Percentiles rank a stretch among this genome's conserved stretches.
phyloP scores from a whole-genome alignment of 2,797 vertebrate genomes.

The Zalophus californianus region DNA sequence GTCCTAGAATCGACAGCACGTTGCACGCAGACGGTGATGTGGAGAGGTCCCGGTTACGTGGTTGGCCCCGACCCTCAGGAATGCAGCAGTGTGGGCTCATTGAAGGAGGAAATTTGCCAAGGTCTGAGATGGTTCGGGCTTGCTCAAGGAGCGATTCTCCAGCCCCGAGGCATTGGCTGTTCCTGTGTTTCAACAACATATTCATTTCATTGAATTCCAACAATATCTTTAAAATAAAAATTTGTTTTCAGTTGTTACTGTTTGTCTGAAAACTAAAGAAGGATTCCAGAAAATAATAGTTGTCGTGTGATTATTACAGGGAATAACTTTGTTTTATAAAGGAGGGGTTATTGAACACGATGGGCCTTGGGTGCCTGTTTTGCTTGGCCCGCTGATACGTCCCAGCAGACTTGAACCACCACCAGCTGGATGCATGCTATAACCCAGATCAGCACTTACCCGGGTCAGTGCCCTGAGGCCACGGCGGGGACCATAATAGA shows the following conservation, averaged over 20 bases:
- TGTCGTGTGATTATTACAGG: not conserved
- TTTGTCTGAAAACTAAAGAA: not conserved
- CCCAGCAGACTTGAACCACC: not conserved
- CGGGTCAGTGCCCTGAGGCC: not conserved
- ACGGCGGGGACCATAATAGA: not conserved
- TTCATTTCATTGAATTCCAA: not conserved
- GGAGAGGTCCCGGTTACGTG: not conserved
- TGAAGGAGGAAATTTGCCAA: not conserved
- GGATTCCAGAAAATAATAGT: not conserved
- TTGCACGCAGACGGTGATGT: too few relatives aligned
- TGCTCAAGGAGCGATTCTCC: rapidly evolving
- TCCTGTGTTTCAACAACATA: not conserved
- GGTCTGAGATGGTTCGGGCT: not conserved
- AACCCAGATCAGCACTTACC: not conserved
- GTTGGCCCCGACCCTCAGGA: not conserved
- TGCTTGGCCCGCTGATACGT: rapidly evolving
- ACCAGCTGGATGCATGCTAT: rapidly evolving
- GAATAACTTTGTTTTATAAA: not conserved
- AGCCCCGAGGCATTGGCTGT: rapidly evolving
- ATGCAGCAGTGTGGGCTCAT: rapidly evolving
- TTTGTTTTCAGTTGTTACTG: not conserved
- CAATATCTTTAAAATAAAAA: not conserved
- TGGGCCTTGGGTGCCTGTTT: not conserved
- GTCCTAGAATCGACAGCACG: not conserved
- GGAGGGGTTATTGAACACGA: not conserved